phyloP scores from a whole-genome alignment of 2,113 vertebrate species.

The Corapipo altera region DNA sequence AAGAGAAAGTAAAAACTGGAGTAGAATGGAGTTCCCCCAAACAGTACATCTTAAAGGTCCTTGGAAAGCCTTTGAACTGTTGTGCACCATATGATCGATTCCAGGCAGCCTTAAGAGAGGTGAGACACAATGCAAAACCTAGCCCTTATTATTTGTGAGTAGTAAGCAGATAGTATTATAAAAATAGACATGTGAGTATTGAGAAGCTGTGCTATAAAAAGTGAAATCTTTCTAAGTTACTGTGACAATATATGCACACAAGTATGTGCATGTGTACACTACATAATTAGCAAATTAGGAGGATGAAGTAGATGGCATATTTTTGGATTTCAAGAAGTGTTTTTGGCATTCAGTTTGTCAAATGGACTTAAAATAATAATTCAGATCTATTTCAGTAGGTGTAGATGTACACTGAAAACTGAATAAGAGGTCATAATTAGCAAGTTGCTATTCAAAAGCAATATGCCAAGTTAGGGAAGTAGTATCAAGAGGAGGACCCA shows the following conservation, averaged over 20 bases:
- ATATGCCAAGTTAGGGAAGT: not conserved
- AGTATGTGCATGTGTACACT: not conserved
- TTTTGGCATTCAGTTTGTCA: not conserved
- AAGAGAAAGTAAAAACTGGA: not conserved
- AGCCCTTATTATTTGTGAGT: not conserved
- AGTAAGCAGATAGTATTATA: not conserved
- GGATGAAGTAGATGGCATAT: not conserved
- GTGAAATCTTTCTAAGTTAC: not conserved
- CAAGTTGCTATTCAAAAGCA: not conserved
- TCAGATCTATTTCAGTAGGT: not conserved
- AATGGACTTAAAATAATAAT: conserved; percentile 6
- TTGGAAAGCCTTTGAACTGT: not conserved
- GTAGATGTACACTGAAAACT: not conserved
- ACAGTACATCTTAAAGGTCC: not conserved
- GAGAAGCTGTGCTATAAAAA: not conserved
- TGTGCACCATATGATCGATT: not conserved
- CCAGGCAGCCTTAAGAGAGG: not conserved
- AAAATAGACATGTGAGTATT: not conserved
- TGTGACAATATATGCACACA: not conserved
- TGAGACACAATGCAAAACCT: not conserved
- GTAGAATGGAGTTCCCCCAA: not conserved
- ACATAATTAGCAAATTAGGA: not conserved
- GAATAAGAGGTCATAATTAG: not conserved
- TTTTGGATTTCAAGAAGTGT: not conserved
- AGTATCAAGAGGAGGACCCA: not conserved